phyloP scores from a whole-genome alignment of 2,797 vertebrate genomes.

The Neosilurus hyrtlii region DNA sequence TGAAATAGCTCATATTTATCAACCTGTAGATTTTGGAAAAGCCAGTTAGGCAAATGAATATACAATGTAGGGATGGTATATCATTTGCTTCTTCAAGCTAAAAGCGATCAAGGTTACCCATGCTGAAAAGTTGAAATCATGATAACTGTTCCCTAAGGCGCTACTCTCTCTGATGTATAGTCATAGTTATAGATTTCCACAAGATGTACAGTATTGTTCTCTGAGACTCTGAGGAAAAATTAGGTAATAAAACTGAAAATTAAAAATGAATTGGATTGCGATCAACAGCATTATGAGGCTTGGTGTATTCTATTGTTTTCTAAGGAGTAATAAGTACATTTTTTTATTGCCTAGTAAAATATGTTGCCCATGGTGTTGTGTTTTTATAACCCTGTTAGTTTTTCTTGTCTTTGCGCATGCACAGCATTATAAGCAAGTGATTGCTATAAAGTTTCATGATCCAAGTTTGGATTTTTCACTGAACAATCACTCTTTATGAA shows the following conservation, averaged over 20 bases:
- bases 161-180: slow-evolving; percentile 4
- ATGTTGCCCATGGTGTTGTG: slow-evolving; percentile 25
- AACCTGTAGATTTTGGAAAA: slow-evolving; percentile 10
- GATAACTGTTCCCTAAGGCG: slow-evolving; percentile 17
- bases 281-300: slow-evolving; percentile 27
- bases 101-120: slow-evolving; percentile 35
- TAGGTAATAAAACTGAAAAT: slow-evolving; percentile 37
- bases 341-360: slow-evolving; percentile 43
- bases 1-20: not conserved
- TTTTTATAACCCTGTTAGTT: slow-evolving; percentile 26
- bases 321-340: slow-evolving; percentile 33
- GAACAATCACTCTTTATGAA: slow-evolving; percentile 50
- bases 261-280: slow-evolving; percentile 43
- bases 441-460: slow-evolving; percentile 52
- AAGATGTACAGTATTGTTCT: slow-evolving; percentile 10
- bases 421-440: slow-evolving; percentile 38
- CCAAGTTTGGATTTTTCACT: slow-evolving; percentile 52
- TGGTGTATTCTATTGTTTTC: slow-evolving; percentile 18
- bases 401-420: slow-evolving; percentile 16
- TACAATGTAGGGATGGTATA: not conserved
- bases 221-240: slow-evolving; percentile 6
- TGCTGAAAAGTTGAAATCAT: slow-evolving; percentile 29
- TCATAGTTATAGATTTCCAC: slow-evolving; percentile 24
- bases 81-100: slow-evolving; percentile 1
- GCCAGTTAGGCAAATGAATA: slow-evolving; percentile 17